Conservation (phyloP, 2,113 vertebrate genomes). For the Leucoraja erinaceus region DNA sequence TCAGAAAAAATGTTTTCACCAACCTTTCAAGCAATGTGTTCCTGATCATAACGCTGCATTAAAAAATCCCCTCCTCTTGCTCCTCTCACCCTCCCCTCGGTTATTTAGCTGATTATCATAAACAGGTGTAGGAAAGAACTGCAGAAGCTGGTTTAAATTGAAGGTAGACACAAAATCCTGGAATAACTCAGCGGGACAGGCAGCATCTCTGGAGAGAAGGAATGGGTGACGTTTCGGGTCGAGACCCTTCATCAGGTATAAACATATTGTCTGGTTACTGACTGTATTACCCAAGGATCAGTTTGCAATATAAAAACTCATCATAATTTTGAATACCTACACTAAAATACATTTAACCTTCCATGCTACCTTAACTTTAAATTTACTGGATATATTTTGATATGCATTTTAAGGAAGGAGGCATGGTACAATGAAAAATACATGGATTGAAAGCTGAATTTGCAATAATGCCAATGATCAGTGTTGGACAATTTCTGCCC, state of each 20-base stretch:
- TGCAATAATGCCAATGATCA: neutral
- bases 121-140: neutral
- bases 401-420: neutral
- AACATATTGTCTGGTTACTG: neutral
- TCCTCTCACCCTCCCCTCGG: neutral
- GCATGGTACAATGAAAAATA: neutral
- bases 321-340: neutral
- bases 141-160: no score
- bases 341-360: neutral
- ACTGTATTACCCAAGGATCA: neutral
- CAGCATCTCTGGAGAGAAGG: no score
- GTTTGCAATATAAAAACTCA: neutral
- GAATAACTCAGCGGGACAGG: no score
- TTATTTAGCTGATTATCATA: conserved; percentile 14
- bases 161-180: no score
- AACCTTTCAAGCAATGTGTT: neutral
- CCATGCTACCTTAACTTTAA: neutral
- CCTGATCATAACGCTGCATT: conserved; percentile 2
- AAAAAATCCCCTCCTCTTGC: neutral
- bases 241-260: no score
- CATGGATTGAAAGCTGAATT: neutral
- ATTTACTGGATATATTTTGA: neutral
- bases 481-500: neutral
- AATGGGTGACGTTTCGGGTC: no score
- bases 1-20: neutral